A percentile compares a stretch with the other conserved stretches of the same genome.
Evolutionary conservation across 2,888 invertebrate genomes (phyloP).

Genomic region (Drosophila demipolita): DNA sequence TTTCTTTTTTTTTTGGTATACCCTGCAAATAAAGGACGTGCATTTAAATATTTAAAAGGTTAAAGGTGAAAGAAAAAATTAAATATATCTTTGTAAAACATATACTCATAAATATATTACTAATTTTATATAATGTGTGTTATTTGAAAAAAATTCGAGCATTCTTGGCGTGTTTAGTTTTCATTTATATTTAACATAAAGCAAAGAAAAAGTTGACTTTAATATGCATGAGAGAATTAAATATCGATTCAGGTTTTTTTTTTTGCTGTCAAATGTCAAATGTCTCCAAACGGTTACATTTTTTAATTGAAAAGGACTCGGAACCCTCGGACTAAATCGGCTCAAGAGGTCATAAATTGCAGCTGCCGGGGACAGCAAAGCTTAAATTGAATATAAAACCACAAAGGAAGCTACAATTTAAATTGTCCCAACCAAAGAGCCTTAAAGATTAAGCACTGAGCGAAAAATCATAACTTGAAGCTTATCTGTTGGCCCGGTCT

Average conservation of each 20-base stretch:
- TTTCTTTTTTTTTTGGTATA: constrained; percentile 9
- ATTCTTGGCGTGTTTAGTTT: neutral
- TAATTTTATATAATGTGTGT: neutral
- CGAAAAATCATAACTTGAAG: constrained; percentile 33
- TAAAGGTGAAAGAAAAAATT: neutral
- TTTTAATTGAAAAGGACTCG: constrained; percentile 55
- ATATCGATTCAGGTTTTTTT: constrained; percentile 39
- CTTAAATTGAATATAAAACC: constrained; percentile 46
- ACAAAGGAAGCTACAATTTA: constrained; percentile 30
- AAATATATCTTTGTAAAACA: neutral
- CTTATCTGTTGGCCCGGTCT: constrained; percentile 5
- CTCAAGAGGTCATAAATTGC: constrained; percentile 48
- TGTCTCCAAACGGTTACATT: constrained; percentile 18
- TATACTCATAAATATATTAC: neutral
- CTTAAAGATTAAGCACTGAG: constrained; percentile 15
- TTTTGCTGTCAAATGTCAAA: constrained; percentile 23
- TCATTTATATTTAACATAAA: neutral
- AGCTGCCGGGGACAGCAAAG: constrained; percentile 53
- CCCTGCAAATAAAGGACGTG: neutral
- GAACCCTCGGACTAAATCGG: neutral
- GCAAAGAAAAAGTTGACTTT: constrained; percentile 8
- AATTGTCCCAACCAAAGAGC: constrained; percentile 13
- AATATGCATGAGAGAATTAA: constrained; percentile 38
- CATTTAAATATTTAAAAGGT: neutral
- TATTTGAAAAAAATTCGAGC: neutral